These are phyloP conservation scores for Alfaro cultratus DNA, from an alignment of 2,797 vertebrate genomes.

Conservation along the genomic window DNA sequence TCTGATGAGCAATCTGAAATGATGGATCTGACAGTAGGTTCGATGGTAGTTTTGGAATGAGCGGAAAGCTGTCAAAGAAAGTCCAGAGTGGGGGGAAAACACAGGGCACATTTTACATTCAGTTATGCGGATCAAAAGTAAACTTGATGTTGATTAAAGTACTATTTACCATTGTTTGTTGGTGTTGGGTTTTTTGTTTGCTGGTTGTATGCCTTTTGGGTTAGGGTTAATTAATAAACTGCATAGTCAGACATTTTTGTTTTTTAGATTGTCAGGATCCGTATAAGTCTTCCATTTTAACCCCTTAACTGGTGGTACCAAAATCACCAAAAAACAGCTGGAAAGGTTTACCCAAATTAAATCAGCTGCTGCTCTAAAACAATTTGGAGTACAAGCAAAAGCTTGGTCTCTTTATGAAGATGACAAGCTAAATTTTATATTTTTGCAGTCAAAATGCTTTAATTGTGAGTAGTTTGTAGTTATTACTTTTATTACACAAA, in stretches of 20 bases:
- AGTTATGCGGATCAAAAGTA: not conserved
- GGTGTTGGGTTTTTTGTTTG: too few relatives aligned
- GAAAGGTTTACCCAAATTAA: too few relatives aligned
- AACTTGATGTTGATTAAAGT: not conserved
- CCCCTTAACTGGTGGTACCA: too few relatives aligned
- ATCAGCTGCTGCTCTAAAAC: too few relatives aligned
- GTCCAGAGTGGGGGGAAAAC: not conserved
- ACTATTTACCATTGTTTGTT: not conserved
- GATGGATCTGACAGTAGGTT: not conserved
- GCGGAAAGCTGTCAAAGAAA: not conserved
- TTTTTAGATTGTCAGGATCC: not conserved
- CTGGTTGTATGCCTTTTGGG: not conserved
- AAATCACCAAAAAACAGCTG: too few relatives aligned
- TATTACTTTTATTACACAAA: too few relatives aligned
- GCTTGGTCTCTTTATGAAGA: too few relatives aligned
- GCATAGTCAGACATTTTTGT: not conserved
- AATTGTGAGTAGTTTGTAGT: too few relatives aligned
- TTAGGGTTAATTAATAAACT: not conserved
- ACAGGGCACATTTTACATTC: not conserved
- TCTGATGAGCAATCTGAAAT: not conserved
- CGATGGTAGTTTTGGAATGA: slow-evolving; percentile 7
- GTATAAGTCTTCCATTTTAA: not conserved
- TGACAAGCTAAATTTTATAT: too few relatives aligned
- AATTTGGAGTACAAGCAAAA: too few relatives aligned
- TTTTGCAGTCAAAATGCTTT: too few relatives aligned